A percentile compares a stretch with the other conserved stretches of the same genome.
Conservation (phyloP, 2,113 vertebrate genomes). For the Zingel zingel region DNA sequence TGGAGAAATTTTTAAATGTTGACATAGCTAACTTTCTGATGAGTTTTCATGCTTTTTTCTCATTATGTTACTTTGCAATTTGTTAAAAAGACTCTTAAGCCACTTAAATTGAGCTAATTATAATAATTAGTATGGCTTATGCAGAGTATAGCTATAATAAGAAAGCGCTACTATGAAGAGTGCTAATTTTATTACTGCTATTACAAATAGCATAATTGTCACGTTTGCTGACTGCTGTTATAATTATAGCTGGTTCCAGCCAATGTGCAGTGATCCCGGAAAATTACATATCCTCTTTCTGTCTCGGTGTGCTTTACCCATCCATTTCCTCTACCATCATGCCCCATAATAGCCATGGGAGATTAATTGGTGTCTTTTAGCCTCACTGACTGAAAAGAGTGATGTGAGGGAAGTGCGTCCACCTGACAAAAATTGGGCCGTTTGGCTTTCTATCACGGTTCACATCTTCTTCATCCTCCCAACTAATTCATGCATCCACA, state of each 20-base stretch:
- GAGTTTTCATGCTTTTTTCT: conserved; percentile 11
- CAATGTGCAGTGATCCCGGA: conserved; percentile 45
- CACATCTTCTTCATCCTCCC: conserved; percentile 37
- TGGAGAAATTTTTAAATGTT: conserved; percentile 18
- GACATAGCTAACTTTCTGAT: conserved; percentile 35
- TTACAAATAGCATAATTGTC: conserved; percentile 59
- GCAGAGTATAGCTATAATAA: conserved; percentile 49
- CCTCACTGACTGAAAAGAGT: conserved; percentile 57
- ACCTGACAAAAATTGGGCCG: conserved; percentile 61
- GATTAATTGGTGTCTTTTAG: conserved; percentile 73
- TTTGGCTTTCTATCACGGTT: conserved; percentile 62
- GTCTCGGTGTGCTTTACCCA: conserved; percentile 43
- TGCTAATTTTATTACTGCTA: conserved; percentile 57
- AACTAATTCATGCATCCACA: conserved; percentile 43
- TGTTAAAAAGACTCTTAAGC: conserved; percentile 37
- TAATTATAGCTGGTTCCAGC: conserved; percentile 57
- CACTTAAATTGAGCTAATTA: conserved; percentile 30
- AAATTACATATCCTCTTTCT: conserved; percentile 60
- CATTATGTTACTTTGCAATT: conserved; percentile 34
- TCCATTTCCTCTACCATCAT: conserved; percentile 51
- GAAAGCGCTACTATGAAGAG: conserved; percentile 40
- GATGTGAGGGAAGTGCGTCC: conserved; percentile 48
- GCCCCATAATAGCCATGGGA: conserved; percentile 53
- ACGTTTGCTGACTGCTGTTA: conserved; percentile 63
- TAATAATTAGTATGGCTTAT: conserved; percentile 17